Evolutionary conservation across 2,797 vertebrate genomes (phyloP), one percentile per base, ranked within the genome.

Genomic region (Triplophysa bombifrons): DNA sequence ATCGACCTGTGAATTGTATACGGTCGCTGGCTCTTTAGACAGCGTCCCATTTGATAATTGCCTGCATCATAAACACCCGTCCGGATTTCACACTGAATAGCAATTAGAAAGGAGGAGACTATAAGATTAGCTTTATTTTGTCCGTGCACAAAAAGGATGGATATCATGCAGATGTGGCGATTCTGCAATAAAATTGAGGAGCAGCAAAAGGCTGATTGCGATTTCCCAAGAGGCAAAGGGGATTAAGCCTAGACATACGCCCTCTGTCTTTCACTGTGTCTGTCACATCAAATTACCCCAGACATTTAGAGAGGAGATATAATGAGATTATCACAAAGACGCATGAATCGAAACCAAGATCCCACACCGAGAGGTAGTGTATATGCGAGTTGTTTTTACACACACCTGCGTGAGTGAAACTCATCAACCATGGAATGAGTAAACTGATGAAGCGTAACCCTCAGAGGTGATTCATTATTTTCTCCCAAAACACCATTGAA

Each of bases 261-360:
- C 51, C 68, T 64, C 60, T 73, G 38, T 50, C 19, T 46, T 74
- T 63, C 58, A 74, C 65, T 51, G 60, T 30, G 41, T 41, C 64
- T 72, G 69, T 58, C 78, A 73, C 74, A 74, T 81, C 70, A 68
- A 53, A 75, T 84, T 84, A 72, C 41, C 61, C 34, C 14, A 72
- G 76, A 66, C 16, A 17, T 46, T 60, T 58, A 10, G 60, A 76
- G 51, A 66, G 61, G 48, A 75, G 78, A 84, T 74, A 80, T 82
- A 80, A 85, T 82, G 77, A 82, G 80, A 82, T 82, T 84, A 85
- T 80, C 71, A 82, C 82, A 84, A 67, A 72, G 76, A 75, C 25
- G n/a, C 64, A 76, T 76, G 74, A 76, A 74, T 76, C 22, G 55
- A 58, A 77, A 82, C 77, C 56, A 64, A 77, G 70, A 81, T 80